phyloP scores from a whole-genome alignment of 2,113 vertebrate genomes.

The Nothocercus julius region DNA sequence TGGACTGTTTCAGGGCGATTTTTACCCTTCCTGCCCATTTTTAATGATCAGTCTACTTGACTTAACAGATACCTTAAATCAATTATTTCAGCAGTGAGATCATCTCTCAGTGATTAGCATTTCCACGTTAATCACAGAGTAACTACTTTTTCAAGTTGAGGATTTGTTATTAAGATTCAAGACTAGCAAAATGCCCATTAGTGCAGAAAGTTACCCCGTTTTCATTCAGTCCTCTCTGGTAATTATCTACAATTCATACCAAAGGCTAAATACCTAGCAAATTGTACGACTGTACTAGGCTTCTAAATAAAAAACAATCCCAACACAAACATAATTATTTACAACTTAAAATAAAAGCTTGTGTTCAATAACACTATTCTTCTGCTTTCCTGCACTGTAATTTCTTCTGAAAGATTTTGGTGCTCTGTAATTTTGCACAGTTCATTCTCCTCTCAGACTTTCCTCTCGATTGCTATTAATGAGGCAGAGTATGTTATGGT shows the following conservation, averaged over 20 bases:
- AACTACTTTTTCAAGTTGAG: neutral
- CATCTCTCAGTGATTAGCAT: neutral
- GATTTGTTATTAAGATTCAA: neutral
- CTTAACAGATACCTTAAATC: neutral
- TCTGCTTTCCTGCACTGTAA: neutral
- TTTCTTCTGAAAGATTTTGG: slow-evolving; percentile 34
- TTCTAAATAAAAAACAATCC: slow-evolving; percentile 34
- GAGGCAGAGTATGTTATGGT: neutral
- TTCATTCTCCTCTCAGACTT: neutral
- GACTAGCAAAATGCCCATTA: neutral
- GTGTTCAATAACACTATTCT: neutral
- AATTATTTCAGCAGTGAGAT: neutral
- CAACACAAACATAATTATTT: slow-evolving; percentile 42
- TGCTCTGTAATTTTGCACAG: neutral
- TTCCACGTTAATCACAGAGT: neutral
- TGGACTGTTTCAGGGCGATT: neutral
- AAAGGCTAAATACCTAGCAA: neutral
- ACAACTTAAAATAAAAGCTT: slow-evolving; percentile 20
- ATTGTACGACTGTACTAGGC: neutral
- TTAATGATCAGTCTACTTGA: neutral
- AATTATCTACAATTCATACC: neutral
- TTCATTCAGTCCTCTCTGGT: neutral
- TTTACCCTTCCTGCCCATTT: neutral
- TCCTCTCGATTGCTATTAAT: neutral
- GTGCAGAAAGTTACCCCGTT: neutral